phyloP scores from a whole-genome alignment of 1,140 invertebrate species.

The Phortica variegata region DNA sequence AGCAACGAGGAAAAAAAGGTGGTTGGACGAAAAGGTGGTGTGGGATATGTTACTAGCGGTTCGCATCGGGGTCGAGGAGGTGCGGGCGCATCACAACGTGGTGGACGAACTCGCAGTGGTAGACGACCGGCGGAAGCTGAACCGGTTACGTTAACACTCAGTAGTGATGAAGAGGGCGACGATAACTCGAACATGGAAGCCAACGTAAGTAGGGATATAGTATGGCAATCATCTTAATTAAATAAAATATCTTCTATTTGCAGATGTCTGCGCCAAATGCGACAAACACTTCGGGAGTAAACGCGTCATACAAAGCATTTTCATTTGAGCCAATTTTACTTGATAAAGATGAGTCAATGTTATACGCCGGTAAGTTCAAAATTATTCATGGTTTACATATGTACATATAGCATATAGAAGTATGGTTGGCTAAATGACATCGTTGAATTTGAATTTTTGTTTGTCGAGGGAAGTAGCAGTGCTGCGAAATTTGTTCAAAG shows the following conservation, averaged over 20 bases:
- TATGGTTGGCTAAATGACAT: too few relatives aligned
- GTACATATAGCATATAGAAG: too few relatives aligned
- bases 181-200: slow-evolving; percentile 25
- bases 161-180: slow-evolving; percentile 64
- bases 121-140: slow-evolving; percentile 59
- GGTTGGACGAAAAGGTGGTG: slow-evolving; percentile 15
- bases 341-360: slow-evolving; percentile 38
- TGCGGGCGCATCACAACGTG: too few relatives aligned
- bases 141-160: slow-evolving; percentile 65
- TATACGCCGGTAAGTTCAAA: slow-evolving; percentile 39
- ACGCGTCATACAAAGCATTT: slow-evolving; percentile 24
- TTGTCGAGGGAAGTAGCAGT: too few relatives aligned
- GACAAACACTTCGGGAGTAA: slow-evolving; percentile 8
- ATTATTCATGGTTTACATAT: too few relatives aligned
- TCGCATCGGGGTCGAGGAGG: too few relatives aligned
- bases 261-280: not conserved
- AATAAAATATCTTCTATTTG: not conserved
- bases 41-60: slow-evolving; percentile 24
- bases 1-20: slow-evolving; percentile 17
- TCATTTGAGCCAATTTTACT: slow-evolving; percentile 36
- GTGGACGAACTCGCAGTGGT: slow-evolving; percentile 34
- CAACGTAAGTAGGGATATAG: slow-evolving; percentile 26
- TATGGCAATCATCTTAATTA: not conserved
- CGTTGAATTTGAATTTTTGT: too few relatives aligned
- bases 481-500: too few relatives aligned